Evolutionary conservation across 2,113 vertebrate species (phyloP), one percentile per base, ranked within the genome.

Genomic region (Macrotis lagotis): DNA sequence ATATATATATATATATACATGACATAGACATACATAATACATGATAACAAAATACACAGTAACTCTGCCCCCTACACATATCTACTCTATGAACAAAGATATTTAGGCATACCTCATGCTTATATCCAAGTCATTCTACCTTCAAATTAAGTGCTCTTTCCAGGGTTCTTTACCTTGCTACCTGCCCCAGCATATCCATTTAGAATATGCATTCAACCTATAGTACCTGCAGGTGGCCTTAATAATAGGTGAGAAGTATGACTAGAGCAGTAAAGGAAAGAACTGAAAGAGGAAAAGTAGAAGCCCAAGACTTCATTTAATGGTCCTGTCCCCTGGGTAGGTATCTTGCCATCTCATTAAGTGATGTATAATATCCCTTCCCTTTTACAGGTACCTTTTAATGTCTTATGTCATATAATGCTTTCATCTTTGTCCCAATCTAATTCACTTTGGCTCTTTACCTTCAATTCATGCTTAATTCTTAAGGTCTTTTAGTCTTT

Each of bases 401-500:
- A 44, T 83, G 55, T 66, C 37, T 66, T 66, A 31, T 66, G 19
- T 19, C 19, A 24, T 7, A 8, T 8, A 44, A 83, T 83, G n/a
- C 37, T 44, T 74, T 24, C 5, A 83, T 44, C n/a, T 44, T 83
- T 83, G 5, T 19, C 66, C 44, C n/a, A 83, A 44, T 83, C n/a
- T 7, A 83, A 44, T 37, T 37, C 25, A 55, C 44, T 37, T 47
- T 48, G 9, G 8, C 31, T 3, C 26, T n/a, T 22, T 44, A 14
- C 44, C 52, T 51, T 28, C 37, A 91, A 26, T 25, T 44, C n/a
- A 47, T 3, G 0, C 1, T 5, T 19, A 66, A 51, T 48, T 28
- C 22, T 26, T 11, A 19, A 88, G 28, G 11, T 48, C 89, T 89
- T 90, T 97, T 16, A 96, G 55, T 44, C 51, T 96, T 91, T 90